Base-by-base conservation (phyloP, 2,113 vertebrate genomes). In the Alethe castanea region DNA sequence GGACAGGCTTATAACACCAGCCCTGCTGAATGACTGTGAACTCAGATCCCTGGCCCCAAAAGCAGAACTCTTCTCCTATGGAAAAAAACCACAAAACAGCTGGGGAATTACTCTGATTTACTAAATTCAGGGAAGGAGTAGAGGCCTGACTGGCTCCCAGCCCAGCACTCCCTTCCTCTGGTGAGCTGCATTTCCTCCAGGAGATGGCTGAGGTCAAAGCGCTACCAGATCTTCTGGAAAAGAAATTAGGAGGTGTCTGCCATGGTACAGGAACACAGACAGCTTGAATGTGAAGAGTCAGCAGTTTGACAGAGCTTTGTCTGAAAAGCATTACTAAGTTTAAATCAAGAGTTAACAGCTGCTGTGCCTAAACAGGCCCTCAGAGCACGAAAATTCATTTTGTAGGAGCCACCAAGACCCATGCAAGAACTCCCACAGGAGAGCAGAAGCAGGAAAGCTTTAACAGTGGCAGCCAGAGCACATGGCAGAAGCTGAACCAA, bases 381-480 rank as follows among this genome's bases (percentile, higher is more conserved):
- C 26, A 14, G 22, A 89, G 84, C 53, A 79, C 0, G 1, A 36
- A 54, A 61, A n/a, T 14, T 44, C 6, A 40, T 74, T 77, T 15
- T 52, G 83, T 59, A 91, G 67, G 26, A 86, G 72, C 54, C 77
- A 38, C 60, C 69, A 36, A 86, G 59, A 44, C 44, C 47, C 61
- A 20, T 0, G 14, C 3, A 11, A 86, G 18, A 80, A 44, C 25
- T 54, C 47, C 70, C 26, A 31, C 36, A 69, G 48, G 48, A 69
- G 9, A 78, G 18, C 44, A 76, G 48, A 15, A 45, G 38, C 54
- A 73, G 40, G 4, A 8, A 61, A 77, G 28, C 7, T 74, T 31
- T 22, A 57, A 11, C 8, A 17, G 36, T 0, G 0, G 64, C 29
- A 86, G 45, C 9, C 0, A 0, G 45, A 67, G 61, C 38, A 74